A percentile compares a stretch with the other conserved stretches of the same genome.
Conservation (phyloP, 2,797 vertebrate genomes). For the Channa striata region DNA sequence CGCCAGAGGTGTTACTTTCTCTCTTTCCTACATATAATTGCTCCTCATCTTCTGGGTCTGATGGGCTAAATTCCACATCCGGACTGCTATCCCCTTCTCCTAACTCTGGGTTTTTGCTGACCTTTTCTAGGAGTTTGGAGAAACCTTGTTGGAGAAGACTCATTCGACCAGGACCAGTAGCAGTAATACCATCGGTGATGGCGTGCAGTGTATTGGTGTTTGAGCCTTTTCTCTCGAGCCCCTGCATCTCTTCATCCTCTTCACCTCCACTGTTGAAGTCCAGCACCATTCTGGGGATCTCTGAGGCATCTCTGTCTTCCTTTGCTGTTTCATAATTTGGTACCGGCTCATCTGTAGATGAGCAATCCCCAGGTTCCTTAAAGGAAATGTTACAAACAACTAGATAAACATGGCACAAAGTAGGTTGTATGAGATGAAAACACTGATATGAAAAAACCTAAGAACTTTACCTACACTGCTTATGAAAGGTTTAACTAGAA, state of each 20-base stretch:
- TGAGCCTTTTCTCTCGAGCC: constrained; percentile 53
- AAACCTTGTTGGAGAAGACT: constrained; percentile 88
- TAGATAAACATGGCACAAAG: neutral
- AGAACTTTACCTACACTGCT: neutral
- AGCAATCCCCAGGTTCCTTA: constrained; percentile 44
- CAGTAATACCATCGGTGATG: constrained; percentile 25
- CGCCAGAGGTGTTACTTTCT: constrained; percentile 16
- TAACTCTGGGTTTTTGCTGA: constrained; percentile 42
- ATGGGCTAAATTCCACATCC: constrained; percentile 56
- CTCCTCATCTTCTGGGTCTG: constrained; percentile 59
- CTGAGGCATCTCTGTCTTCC: constrained; percentile 24
- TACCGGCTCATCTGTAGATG: constrained; percentile 3
- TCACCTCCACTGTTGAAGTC: constrained; percentile 91
- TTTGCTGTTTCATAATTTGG: constrained; percentile 21
- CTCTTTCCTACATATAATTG: constrained; percentile 24
- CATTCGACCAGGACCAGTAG: constrained; percentile 68
- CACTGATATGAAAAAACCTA: neutral
- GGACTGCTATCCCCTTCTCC: constrained; percentile 42
- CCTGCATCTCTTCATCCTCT: constrained; percentile 83
- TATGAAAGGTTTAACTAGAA: constrained; percentile 3
- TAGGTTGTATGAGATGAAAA: neutral
- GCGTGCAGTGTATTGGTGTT: constrained; percentile 51
- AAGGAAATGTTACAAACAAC: constrained; percentile 39
- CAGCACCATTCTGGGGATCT: constrained; percentile 45
- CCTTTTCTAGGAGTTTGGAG: constrained; percentile 82